phyloP scores from a whole-genome alignment of 2,113 vertebrate species.

The Piprites chloris region DNA sequence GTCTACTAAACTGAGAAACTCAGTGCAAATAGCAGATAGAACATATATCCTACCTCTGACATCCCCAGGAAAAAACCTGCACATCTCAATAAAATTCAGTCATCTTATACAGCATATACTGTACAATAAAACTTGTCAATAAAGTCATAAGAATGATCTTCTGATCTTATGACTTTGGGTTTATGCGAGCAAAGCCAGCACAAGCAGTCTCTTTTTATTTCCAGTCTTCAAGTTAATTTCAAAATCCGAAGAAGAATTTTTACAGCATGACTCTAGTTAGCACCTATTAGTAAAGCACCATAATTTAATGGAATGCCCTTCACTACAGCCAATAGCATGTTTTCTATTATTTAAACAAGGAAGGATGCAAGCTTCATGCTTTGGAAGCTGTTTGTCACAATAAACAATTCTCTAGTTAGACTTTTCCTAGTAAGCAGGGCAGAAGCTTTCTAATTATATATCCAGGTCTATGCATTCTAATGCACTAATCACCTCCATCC shows the following conservation, averaged over 20 bases:
- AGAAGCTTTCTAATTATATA: constrained; percentile 63
- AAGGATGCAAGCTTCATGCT: constrained; percentile 72
- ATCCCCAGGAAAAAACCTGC: neutral
- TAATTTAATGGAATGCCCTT: constrained; percentile 44
- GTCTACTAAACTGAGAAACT: neutral
- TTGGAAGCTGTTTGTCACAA: constrained; percentile 55
- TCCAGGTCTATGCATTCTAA: constrained; percentile 62
- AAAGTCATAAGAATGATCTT: neutral
- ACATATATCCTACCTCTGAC: neutral
- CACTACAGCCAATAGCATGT: constrained; percentile 37
- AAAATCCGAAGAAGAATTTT: constrained; percentile 25
- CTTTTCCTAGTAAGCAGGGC: constrained; percentile 53
- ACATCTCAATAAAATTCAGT: neutral
- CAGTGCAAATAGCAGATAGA: neutral
- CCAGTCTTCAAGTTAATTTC: constrained; percentile 10
- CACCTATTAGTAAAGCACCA: constrained; percentile 61
- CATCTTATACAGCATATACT: neutral
- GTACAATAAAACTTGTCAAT: neutral
- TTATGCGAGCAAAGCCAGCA: constrained; percentile 25
- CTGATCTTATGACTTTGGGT: neutral
- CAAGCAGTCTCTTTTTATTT: constrained; percentile 19
- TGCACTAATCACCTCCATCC: constrained; percentile 51
- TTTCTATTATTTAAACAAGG: constrained; percentile 48
- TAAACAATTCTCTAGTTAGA: constrained; percentile 57
- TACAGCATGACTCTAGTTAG: constrained; percentile 37